Base-by-base conservation (phyloP, 2,797 vertebrate species). In the Xenops minutus region DNA sequence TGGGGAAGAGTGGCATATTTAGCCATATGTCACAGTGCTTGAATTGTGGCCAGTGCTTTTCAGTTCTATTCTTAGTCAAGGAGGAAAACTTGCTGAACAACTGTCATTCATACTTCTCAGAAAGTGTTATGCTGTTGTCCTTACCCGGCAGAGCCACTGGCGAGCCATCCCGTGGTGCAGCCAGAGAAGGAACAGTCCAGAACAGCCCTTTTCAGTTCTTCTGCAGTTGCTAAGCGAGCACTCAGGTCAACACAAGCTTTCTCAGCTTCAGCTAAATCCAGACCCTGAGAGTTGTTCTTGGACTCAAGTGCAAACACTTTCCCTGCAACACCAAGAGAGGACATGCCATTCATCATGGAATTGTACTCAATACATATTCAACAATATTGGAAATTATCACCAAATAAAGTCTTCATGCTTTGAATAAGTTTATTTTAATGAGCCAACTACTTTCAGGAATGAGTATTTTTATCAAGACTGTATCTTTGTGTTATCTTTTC, bases 161-260 rank as follows among this genome's bases (percentile, higher is more conserved):
- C 97, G 8, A 99, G 98, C 99, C 99, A 99, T 86, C 99, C 99
- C 0, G 96, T 98, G 84, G 98, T 98, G 90, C 99, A 99, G 21
- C 95, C 91, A 2, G 98, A 83, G 7, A 99, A 98, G 92, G 98
- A 97, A 77, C 99, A 99, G 80, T 99, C 98, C 85, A 92, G 91
- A 94, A 99, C 98, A 34, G 98, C 98, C 20, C 98, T 98, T 81
- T 83, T 98, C 89, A 99, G 98, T 94, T 99, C 99, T 19, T 98
- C 98, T 13, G 95, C 97, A 7, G 99, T 98, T 34, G 98, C 99
- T 97, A 99, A 95, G 89, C 97, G 98, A 71, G 99, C 98, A 1
- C 97, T 98, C 75, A 96, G 98, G 72, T 81, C 73, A 93, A 84
- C 82, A 96, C 98, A 98, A 97, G 98, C 89, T 36, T 98, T 97